These are phyloP conservation scores for Danaus chrysippus DNA, from an alignment of 2,888 invertebrate species.

Conservation along the genomic window DNA sequence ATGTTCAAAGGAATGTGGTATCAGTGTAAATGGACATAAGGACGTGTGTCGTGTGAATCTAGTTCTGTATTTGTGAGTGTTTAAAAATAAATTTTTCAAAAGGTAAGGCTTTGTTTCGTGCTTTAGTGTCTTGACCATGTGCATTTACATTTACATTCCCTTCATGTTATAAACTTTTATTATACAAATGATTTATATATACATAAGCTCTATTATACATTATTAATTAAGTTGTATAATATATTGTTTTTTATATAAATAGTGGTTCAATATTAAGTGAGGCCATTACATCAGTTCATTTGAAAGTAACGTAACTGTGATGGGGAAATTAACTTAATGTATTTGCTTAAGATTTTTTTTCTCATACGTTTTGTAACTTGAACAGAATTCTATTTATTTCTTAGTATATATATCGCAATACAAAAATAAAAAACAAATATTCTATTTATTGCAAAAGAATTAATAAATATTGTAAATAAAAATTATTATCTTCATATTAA, in stretches of 20 bases:
- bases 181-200: neutral
- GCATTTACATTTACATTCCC: constrained; percentile 7
- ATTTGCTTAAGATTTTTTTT: constrained; percentile 5
- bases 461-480: too few relatives aligned
- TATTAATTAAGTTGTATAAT: neutral
- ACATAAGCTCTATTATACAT: neutral
- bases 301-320: constrained; percentile 17
- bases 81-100: constrained; percentile 36
- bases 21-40: constrained; percentile 58
- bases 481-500: too few relatives aligned
- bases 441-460: too few relatives aligned
- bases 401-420: too few relatives aligned
- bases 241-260: neutral
- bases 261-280: constrained; percentile 19
- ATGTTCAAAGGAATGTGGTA: constrained; percentile 61
- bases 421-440: too few relatives aligned
- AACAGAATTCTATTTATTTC: too few relatives aligned
- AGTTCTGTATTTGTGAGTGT: constrained; percentile 40
- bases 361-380: too few relatives aligned
- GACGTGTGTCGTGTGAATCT: constrained; percentile 60
- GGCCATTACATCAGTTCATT: constrained; percentile 27
- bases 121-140: constrained; percentile 19
- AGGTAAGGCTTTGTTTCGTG: constrained; percentile 35
- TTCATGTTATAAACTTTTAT: neutral
- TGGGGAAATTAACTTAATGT: neutral